A percentile compares a stretch with the other conserved stretches of the same genome.
phyloP scores from a whole-genome alignment of 2,888 invertebrate genomes.

The Neoaliturus tenellus region DNA sequence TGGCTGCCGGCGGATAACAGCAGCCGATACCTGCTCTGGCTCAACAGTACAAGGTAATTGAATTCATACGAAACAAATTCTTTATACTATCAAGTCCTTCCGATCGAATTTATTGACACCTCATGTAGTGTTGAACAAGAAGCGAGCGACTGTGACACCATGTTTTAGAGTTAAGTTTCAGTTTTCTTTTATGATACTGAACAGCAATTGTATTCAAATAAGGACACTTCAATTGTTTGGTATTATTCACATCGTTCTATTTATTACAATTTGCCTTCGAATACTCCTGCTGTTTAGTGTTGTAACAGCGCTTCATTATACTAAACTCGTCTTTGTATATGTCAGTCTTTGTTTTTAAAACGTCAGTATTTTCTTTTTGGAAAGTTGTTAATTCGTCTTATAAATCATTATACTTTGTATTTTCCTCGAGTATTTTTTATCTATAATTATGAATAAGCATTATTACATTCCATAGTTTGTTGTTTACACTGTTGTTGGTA shows the following conservation, averaged over 20 bases:
- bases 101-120: conserved; percentile 38
- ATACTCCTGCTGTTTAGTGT: conserved; percentile 27
- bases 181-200: not conserved
- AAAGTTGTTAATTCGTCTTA: conserved; percentile 14
- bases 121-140: conserved; percentile 9
- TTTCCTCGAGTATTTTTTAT: conserved; percentile 23
- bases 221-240: conserved; percentile 38
- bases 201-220: conserved; percentile 11
- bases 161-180: conserved; percentile 29
- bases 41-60: conserved; percentile 39
- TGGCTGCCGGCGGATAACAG: not conserved
- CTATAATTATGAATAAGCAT: conserved; percentile 2
- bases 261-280: conserved; percentile 7
- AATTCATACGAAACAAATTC: conserved; percentile 43
- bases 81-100: conserved; percentile 20
- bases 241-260: conserved; percentile 40
- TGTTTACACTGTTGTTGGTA: conserved; percentile 39
- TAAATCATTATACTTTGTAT: not conserved
- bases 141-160: not conserved
- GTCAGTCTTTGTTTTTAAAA: conserved; percentile 12
- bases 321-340: conserved; percentile 6
- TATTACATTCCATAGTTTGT: conserved; percentile 48
- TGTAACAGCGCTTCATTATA: not conserved
- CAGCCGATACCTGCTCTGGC: conserved; percentile 4
- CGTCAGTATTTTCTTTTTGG: conserved; percentile 40